A percentile compares a stretch with the other conserved stretches of the same genome.
phyloP scores from a whole-genome alignment of 2,888 invertebrate species.

The Eupithecia abbreviata region DNA sequence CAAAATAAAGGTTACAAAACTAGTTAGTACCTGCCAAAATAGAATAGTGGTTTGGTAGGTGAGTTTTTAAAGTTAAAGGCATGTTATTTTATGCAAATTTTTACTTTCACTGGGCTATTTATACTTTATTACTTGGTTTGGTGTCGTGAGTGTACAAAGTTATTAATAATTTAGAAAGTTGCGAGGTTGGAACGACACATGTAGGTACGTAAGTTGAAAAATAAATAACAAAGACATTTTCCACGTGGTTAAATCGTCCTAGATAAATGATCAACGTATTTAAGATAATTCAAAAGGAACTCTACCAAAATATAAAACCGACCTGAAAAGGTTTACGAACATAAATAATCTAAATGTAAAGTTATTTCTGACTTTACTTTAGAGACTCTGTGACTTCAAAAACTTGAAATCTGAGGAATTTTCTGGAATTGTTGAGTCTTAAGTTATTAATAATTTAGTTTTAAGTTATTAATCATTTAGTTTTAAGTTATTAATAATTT shows the following conservation, averaged over 20 bases:
- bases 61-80: not conserved
- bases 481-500: not conserved
- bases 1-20: conserved; percentile 24
- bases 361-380: not conserved
- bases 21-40: conserved; percentile 31
- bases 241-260: too few species aligned
- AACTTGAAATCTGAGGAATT: conserved; percentile 38
- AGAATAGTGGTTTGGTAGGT: conserved; percentile 16
- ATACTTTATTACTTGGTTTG: conserved; percentile 32
- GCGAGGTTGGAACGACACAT: not conserved
- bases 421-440: too few species aligned
- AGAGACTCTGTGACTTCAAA: not conserved
- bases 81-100: conserved; percentile 29
- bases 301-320: not conserved
- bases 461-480: too few species aligned
- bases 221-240: not conserved
- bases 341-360: not conserved
- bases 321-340: not conserved
- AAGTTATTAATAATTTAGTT: too few species aligned
- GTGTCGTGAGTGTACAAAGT: conserved; percentile 32
- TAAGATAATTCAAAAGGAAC: not conserved
- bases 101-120: conserved; percentile 56
- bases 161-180: conserved; percentile 7
- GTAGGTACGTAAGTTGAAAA: not conserved
- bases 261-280: not conserved